Conservation (phyloP, 2,888 invertebrate species). For the Graphium colonna region DNA sequence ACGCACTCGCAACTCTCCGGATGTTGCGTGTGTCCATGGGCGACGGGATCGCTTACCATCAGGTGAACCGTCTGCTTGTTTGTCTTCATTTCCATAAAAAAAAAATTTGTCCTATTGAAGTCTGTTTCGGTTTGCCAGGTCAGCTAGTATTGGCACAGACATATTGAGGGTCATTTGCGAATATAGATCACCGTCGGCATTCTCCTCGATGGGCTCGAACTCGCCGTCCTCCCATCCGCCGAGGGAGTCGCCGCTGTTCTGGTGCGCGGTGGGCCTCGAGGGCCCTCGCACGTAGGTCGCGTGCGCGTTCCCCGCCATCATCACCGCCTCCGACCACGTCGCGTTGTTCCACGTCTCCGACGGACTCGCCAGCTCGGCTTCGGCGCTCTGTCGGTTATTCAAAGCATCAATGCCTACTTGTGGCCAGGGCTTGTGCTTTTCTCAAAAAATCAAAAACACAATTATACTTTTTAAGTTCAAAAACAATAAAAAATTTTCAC, state of each 20-base stretch:
- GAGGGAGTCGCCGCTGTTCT: slow-evolving; percentile 77
- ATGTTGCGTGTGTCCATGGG: too few species aligned
- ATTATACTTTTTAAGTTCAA: too few species aligned
- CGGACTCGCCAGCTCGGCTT: slow-evolving; percentile 79
- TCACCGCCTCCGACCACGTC: slow-evolving; percentile 56
- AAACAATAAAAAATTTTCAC: too few species aligned
- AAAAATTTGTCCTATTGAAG: too few species aligned
- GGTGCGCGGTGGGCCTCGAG: slow-evolving; percentile 53
- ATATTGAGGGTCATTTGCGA: too few species aligned
- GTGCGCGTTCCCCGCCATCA: slow-evolving; percentile 37
- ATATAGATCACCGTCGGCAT: slow-evolving; percentile 67
- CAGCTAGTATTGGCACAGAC: background rate
- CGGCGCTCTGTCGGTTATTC: slow-evolving; percentile 59
- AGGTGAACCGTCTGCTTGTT: too few species aligned
- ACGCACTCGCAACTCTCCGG: too few species aligned
- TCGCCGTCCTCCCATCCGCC: slow-evolving; percentile 89
- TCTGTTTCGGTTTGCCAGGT: background rate
- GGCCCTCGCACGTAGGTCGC: slow-evolving; percentile 54
- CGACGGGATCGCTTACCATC: too few species aligned
- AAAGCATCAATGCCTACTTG: too few species aligned
- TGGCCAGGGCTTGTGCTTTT: too few species aligned
- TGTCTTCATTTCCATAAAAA: too few species aligned
- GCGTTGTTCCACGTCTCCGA: slow-evolving; percentile 82
- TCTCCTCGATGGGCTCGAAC: slow-evolving; percentile 89
- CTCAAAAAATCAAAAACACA: too few species aligned